Conservation (phyloP, 2,113 vertebrate genomes). For the Chloropsis cyanopogon region DNA sequence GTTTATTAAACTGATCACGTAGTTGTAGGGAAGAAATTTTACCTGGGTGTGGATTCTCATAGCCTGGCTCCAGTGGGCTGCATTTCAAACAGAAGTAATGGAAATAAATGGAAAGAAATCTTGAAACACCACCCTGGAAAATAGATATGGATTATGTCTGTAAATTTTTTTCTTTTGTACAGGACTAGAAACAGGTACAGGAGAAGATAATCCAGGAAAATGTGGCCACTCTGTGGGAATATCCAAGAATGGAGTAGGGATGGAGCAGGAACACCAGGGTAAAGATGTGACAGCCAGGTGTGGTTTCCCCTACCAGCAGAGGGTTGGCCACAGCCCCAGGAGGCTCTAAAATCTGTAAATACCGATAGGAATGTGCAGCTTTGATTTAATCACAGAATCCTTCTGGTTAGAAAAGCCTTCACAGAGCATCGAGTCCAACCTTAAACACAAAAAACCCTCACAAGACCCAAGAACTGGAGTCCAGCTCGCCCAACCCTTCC, state of each 20-base stretch:
- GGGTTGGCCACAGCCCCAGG: not conserved
- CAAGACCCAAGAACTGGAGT: not conserved
- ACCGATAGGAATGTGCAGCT: not conserved
- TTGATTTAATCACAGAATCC: not conserved
- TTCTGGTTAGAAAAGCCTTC: not conserved
- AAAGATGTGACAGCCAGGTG: too few relatives aligned
- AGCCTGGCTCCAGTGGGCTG: not conserved
- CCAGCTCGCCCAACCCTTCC: too few relatives aligned
- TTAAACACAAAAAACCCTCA: not conserved
- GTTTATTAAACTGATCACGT: not conserved
- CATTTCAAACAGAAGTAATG: not conserved
- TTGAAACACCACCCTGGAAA: not conserved
- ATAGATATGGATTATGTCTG: rapidly evolving
- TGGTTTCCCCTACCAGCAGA: too few relatives aligned
- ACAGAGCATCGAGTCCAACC: not conserved
- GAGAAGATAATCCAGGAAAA: not conserved
- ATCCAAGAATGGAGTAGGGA: too few relatives aligned
- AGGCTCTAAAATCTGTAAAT: not conserved
- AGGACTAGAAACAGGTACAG: not conserved
- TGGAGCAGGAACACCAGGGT: not conserved
- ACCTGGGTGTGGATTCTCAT: not conserved
- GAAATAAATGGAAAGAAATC: not conserved
- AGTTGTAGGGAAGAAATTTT: not conserved
- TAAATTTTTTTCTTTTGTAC: not conserved
- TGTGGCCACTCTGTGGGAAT: rapidly evolving